Percentiles rank a stretch among this genome's conserved stretches.
Conservation (phyloP, 2,797 vertebrate genomes). For the Pipistrellus pygmaeus region DNA sequence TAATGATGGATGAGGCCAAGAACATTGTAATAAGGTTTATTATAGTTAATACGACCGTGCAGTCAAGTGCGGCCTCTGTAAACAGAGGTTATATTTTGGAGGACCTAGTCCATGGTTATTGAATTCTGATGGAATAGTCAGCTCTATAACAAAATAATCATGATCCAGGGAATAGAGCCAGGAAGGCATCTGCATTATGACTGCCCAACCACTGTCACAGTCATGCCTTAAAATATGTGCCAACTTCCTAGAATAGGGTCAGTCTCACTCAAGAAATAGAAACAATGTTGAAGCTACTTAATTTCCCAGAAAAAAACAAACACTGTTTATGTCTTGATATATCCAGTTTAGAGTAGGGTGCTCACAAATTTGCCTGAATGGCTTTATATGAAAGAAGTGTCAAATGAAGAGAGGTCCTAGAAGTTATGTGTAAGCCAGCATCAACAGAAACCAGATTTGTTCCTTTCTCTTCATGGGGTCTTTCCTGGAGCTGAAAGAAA, state of each 20-base stretch:
- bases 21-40: background rate
- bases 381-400: background rate
- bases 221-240: background rate
- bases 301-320: background rate
- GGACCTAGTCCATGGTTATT: background rate
- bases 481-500: background rate
- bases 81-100: background rate
- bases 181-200: background rate
- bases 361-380: background rate
- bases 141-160: background rate
- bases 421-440: background rate
- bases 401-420: background rate
- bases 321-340: background rate
- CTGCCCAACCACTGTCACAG: background rate
- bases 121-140: background rate
- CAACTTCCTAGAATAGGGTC: background rate
- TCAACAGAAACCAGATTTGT: background rate
- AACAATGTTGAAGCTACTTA: background rate
- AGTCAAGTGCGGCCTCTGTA: background rate
- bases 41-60: background rate
- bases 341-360: background rate
- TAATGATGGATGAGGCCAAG: background rate
- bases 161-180: background rate
- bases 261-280: background rate
- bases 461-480: background rate